A percentile compares a stretch with the other conserved stretches of the same genome.
Evolutionary conservation across 2,888 invertebrate genomes (phyloP).

Genomic region (Drosophila greeni): DNA sequence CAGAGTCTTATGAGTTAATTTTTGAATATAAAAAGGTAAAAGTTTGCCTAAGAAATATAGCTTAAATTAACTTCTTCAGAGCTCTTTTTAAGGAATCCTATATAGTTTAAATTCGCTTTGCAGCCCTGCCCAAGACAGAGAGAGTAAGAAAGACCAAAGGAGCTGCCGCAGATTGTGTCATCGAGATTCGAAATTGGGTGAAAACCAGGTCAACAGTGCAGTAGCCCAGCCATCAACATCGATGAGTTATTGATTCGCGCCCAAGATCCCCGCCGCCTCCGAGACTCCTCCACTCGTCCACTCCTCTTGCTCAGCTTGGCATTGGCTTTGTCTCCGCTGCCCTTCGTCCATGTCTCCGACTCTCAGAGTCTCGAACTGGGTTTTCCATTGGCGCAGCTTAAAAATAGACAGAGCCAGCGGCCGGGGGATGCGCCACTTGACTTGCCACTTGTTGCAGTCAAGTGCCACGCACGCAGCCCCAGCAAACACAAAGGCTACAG

Average conservation of each 20-base stretch:
- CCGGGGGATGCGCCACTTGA: constrained; percentile 68
- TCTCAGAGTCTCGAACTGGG: constrained; percentile 28
- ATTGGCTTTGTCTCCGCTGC: constrained; percentile 56
- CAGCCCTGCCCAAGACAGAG: constrained; percentile 20
- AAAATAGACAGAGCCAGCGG: constrained; percentile 56
- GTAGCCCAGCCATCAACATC: constrained; percentile 43
- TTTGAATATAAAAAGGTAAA: neutral
- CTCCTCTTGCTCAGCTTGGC: constrained; percentile 34
- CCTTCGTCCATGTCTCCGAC: constrained; percentile 48
- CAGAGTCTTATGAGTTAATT: neutral
- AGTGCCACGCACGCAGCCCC: constrained; percentile 56
- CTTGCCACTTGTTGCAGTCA: constrained; percentile 73
- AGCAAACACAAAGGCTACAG: constrained; percentile 13
- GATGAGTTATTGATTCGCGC: constrained; percentile 41
- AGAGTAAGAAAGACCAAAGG: constrained; percentile 10
- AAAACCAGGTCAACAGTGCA: constrained; percentile 68
- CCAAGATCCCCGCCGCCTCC: constrained; percentile 25
- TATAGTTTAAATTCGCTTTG: neutral
- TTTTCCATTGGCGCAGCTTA: constrained; percentile 61
- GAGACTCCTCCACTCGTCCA: constrained; percentile 21
- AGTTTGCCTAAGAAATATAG: neutral
- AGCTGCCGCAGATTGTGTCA: constrained; percentile 52
- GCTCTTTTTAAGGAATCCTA: too few relatives aligned
- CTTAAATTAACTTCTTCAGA: neutral
- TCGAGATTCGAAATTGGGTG: constrained; percentile 22